These are phyloP conservation scores for Montipora sp. DNA, from an alignment of 64 coral and sea anemone species.

Conservation along the genomic window DNA sequence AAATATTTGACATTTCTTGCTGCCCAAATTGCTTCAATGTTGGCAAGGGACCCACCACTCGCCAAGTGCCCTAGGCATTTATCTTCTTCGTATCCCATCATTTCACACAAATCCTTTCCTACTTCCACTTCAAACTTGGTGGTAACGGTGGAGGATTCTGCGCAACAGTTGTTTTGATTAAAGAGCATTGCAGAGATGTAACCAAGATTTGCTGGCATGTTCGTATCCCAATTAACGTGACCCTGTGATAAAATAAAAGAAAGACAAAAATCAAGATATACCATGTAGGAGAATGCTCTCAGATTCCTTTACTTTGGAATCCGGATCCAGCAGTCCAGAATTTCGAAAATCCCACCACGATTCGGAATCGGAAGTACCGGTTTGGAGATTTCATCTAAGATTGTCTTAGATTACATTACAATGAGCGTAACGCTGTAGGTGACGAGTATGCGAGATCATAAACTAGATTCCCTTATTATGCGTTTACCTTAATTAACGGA, in stretches of 20 bases:
- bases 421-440: too few species aligned
- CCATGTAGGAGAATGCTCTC: too few species aligned
- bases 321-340: too few species aligned
- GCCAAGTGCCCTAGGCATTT: conserved; percentile 38
- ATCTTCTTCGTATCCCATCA: conserved; percentile 71
- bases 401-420: too few species aligned
- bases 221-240: conserved; percentile 71
- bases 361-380: too few species aligned
- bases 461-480: too few species aligned
- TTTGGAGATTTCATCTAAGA: too few species aligned
- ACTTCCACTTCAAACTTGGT: conserved; percentile 75
- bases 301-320: too few species aligned
- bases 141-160: conserved; percentile 67
- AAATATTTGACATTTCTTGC: conserved; percentile 75
- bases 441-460: too few species aligned
- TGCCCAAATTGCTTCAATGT: conserved; percentile 80
- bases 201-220: conserved; percentile 67
- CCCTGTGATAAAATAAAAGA: conserved; percentile 8
- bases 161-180: conserved; percentile 77
- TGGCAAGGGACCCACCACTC: conserved; percentile 58
- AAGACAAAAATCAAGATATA: too few species aligned
- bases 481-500: too few species aligned
- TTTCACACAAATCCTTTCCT: conserved; percentile 68
- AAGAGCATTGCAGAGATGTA: conserved; percentile 78
- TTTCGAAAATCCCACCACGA: too few species aligned